Percentiles rank a stretch among this genome's conserved stretches.
Evolutionary conservation across 2,797 vertebrate species (phyloP).

Genomic region (Squalus acanthias): DNA sequence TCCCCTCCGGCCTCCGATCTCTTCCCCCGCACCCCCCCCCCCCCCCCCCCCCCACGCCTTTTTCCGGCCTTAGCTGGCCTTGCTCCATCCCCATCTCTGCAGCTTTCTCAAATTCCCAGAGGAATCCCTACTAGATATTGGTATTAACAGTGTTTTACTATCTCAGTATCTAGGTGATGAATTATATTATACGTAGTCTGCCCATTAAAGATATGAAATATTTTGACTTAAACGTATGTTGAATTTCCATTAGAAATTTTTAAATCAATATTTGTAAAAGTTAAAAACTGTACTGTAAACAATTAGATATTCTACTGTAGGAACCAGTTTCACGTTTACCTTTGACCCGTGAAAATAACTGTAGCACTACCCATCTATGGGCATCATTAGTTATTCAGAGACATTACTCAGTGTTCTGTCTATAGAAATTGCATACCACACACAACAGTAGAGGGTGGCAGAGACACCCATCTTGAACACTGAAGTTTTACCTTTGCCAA

Average conservation of each 20-base stretch:
- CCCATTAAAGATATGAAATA: too few relatives aligned
- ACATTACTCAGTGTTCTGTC: too few relatives aligned
- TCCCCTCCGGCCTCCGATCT: too few relatives aligned
- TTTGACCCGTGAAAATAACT: too few relatives aligned
- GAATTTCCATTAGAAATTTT: not conserved
- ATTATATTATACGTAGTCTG: not conserved
- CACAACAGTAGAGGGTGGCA: not conserved
- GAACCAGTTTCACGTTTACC: too few relatives aligned
- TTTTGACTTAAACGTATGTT: not conserved
- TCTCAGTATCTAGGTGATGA: not conserved
- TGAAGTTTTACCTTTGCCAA: not conserved
- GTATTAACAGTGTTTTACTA: not conserved
- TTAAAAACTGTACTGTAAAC: not conserved
- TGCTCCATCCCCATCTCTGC: not conserved
- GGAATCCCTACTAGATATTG: not conserved
- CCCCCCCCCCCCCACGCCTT: too few relatives aligned
- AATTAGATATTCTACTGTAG: not conserved
- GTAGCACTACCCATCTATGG: too few relatives aligned
- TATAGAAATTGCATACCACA: not conserved
- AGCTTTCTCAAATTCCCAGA: not conserved
- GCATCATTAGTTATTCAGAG: too few relatives aligned
- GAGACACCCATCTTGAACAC: not conserved
- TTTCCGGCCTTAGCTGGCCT: too few relatives aligned
- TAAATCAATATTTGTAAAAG: too few relatives aligned
- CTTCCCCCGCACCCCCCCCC: too few relatives aligned